Conservation (phyloP, 2,888 invertebrate species). For the Thyatira batis region DNA sequence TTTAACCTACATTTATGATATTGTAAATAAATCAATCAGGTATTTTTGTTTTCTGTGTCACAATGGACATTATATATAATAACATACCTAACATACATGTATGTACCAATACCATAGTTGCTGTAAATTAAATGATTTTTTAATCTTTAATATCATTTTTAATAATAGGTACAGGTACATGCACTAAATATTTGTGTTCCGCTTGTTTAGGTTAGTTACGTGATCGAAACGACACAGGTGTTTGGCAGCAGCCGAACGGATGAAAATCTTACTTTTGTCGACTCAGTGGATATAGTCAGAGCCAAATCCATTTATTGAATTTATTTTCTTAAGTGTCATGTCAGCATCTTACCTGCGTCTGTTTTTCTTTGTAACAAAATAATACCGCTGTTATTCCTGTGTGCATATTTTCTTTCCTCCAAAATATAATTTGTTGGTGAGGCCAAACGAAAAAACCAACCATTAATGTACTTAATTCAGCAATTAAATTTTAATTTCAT, state of each 20-base stretch:
- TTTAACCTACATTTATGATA: no score
- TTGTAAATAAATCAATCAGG: neutral
- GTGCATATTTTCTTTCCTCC: slow-evolving; percentile 20
- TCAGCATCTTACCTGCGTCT: slow-evolving; percentile 3
- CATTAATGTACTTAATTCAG: slow-evolving; percentile 49
- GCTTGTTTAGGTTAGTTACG: slow-evolving; percentile 30
- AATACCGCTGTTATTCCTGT: neutral
- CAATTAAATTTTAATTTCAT: slow-evolving; percentile 61
- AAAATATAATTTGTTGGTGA: slow-evolving; percentile 35
- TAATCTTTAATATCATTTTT: neutral
- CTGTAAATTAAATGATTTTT: neutral
- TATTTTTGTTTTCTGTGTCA: no score
- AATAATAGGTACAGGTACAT: neutral
- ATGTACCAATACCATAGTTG: neutral
- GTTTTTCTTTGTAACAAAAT: neutral
- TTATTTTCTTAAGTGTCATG: slow-evolving; percentile 23
- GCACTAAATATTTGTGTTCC: neutral
- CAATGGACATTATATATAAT: no score
- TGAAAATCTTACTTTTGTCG: slow-evolving; percentile 46
- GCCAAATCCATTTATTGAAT: slow-evolving; percentile 45
- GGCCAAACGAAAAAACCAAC: slow-evolving; percentile 32
- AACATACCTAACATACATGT: no score
- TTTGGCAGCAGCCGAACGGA: slow-evolving; percentile 51
- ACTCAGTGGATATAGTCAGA: slow-evolving; percentile 47
- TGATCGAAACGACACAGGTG: slow-evolving; percentile 55